These are phyloP conservation scores for Paguma larvata DNA, from an alignment of 2,797 vertebrate species.

Conservation along the genomic window DNA sequence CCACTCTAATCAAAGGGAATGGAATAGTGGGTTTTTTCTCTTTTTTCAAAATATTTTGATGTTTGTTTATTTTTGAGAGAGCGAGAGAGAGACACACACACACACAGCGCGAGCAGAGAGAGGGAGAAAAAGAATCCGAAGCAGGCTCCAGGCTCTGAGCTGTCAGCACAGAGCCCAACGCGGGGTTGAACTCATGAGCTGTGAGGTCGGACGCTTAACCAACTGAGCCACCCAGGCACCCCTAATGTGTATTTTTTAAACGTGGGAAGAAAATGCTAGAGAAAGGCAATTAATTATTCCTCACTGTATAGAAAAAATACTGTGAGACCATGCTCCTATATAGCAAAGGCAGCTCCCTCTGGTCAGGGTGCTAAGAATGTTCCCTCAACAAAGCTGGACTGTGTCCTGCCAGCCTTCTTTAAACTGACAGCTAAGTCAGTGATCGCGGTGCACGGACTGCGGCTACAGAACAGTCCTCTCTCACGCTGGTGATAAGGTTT, in stretches of 20 bases:
- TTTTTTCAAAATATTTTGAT: too few relatives aligned
- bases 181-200: too few relatives aligned
- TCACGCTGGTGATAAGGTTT: neutral
- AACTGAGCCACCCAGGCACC: too few relatives aligned
- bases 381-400: neutral
- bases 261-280: neutral
- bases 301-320: neutral
- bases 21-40: too few relatives aligned
- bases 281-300: neutral
- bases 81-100: too few relatives aligned
- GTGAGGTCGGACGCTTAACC: too few relatives aligned
- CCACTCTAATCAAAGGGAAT: neutral
- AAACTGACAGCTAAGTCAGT: neutral
- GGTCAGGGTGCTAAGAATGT: neutral
- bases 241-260: neutral
- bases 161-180: too few relatives aligned
- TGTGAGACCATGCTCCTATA: neutral
- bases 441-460: accelerated
- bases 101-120: too few relatives aligned
- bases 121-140: too few relatives aligned
- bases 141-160: too few relatives aligned
- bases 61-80: too few relatives aligned
- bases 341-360: neutral
- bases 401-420: neutral
- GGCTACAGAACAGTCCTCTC: neutral